Conservation (phyloP, 2,797 vertebrate species). For the Anableps anableps region DNA sequence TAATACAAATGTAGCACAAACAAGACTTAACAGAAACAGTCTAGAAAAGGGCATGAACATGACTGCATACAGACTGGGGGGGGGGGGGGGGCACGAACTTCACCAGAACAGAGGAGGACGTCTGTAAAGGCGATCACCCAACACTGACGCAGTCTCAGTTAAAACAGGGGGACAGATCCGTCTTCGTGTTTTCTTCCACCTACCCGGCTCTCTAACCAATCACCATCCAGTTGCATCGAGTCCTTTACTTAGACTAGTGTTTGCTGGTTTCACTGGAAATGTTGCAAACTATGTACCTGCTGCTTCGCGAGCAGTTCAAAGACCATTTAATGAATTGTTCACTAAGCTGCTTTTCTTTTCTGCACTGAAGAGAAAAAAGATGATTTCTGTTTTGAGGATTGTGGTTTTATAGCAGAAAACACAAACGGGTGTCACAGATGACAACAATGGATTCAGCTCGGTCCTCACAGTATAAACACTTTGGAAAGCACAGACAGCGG, state of each 20-base stretch:
- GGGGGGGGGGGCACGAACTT: slow-evolving; percentile 1
- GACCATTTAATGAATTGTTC: not conserved
- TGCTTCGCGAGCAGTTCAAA: not conserved
- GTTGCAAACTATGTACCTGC: not conserved
- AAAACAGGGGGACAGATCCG: not conserved
- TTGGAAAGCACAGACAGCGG: slow-evolving; percentile 43
- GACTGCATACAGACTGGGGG: slow-evolving; percentile 13
- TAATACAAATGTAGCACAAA: slow-evolving; percentile 72
- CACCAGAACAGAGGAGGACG: slow-evolving; percentile 25
- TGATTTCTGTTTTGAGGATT: slow-evolving; percentile 4
- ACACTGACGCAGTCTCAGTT: slow-evolving; percentile 26
- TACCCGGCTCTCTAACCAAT: not conserved
- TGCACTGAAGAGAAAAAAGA: not conserved
- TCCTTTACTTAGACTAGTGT: not conserved
- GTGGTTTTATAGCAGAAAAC: slow-evolving; percentile 13
- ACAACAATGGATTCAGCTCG: slow-evolving; percentile 19
- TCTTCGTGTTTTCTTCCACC: not conserved
- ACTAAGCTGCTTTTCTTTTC: not conserved
- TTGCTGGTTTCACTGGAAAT: not conserved
- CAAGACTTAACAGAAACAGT: slow-evolving; percentile 61
- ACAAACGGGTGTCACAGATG: slow-evolving; percentile 28
- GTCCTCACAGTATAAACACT: slow-evolving; percentile 43
- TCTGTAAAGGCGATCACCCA: not conserved
- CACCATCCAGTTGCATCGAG: not conserved
- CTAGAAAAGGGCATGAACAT: slow-evolving; percentile 55